Evolutionary conservation across 2,888 invertebrate genomes (phyloP).

Genomic region (Corbicula japonica): DNA sequence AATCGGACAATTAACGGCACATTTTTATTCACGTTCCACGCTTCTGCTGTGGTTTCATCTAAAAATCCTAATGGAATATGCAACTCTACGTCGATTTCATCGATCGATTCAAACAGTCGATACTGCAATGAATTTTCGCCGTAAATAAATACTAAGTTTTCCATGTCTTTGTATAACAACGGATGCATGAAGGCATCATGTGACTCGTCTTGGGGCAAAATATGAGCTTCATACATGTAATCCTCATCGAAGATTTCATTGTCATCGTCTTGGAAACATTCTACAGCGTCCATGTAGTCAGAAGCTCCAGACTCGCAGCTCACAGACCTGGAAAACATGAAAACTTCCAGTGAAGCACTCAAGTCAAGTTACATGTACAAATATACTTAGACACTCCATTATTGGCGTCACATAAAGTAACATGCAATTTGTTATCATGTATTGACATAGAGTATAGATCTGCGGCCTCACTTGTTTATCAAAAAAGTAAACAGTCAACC

Average conservation of each 20-base stretch:
- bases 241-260: constrained; percentile 42
- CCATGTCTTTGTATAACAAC: constrained; percentile 73
- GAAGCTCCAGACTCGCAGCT: constrained; percentile 72
- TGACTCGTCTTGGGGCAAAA: constrained; percentile 28
- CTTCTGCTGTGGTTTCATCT: constrained; percentile 76
- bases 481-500: too few relatives aligned
- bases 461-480: too few relatives aligned
- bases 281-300: constrained; percentile 72
- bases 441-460: too few relatives aligned
- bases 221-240: constrained; percentile 16
- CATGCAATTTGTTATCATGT: too few relatives aligned
- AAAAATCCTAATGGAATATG: constrained; percentile 67
- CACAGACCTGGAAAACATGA: constrained; percentile 45
- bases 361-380: too few relatives aligned
- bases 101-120: constrained; percentile 76
- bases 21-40: constrained; percentile 76
- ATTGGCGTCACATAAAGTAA: too few relatives aligned
- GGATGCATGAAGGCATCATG: constrained; percentile 54
- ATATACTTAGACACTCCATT: too few relatives aligned
- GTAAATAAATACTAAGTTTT: constrained; percentile 68
- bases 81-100: constrained; percentile 81
- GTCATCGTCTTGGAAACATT: constrained; percentile 65
- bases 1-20: constrained; percentile 78
- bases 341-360: background rate
- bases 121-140: constrained; percentile 71